Conservation (phyloP, 2,797 vertebrate genomes). For the Fistularia tabacaria region DNA sequence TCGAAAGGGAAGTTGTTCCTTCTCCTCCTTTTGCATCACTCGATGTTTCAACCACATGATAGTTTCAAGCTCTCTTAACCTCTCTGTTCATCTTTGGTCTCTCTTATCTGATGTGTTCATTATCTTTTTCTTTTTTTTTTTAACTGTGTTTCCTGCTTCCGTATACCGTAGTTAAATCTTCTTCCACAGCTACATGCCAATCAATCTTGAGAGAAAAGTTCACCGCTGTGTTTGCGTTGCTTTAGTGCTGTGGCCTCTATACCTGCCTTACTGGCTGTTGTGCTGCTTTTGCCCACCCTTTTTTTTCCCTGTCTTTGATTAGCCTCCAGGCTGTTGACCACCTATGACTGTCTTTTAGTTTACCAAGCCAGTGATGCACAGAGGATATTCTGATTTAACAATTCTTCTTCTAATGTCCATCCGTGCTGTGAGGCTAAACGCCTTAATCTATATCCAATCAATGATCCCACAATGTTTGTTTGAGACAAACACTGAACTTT, state of each 20-base stretch:
- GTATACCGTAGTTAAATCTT: background rate
- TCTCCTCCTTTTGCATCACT: too few relatives aligned
- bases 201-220: slow-evolving; percentile 12
- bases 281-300: slow-evolving; percentile 5
- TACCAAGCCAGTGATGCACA: slow-evolving; percentile 2
- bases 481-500: background rate
- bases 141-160: background rate
- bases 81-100: background rate
- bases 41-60: too few relatives aligned
- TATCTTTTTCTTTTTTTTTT: background rate
- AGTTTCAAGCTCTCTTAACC: too few relatives aligned
- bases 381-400: slow-evolving; percentile 1
- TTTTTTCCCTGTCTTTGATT: slow-evolving; percentile 18
- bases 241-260: slow-evolving; percentile 4
- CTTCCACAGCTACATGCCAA: background rate
- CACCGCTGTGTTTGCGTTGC: slow-evolving; percentile 5
- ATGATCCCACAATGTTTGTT: too few relatives aligned
- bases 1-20: too few relatives aligned
- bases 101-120: background rate
- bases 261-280: slow-evolving; percentile 5
- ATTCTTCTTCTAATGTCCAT: background rate
- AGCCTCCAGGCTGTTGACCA: slow-evolving; percentile 6
- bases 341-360: slow-evolving; percentile 14
- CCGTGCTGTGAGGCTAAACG: background rate
- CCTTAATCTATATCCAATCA: too few relatives aligned